These are phyloP conservation scores for Pseudomyrmex pallidus DNA, from an alignment of 1,140 invertebrate species.

Conservation along the genomic window DNA sequence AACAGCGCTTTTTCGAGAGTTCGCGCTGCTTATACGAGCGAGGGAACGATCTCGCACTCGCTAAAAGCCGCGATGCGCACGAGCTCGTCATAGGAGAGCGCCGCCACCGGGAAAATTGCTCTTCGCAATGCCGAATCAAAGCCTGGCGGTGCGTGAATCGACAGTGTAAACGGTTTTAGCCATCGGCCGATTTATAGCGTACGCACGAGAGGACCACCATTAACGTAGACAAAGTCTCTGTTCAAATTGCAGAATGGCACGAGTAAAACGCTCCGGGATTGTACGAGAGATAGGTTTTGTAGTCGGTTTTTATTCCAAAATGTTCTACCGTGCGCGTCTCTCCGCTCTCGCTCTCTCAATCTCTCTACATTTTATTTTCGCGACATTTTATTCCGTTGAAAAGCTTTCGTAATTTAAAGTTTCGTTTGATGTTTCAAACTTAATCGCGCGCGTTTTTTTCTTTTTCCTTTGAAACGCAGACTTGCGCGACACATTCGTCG, in stretches of 20 bases:
- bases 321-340: constrained; percentile 13
- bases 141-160: constrained; percentile 66
- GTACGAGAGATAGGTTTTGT: constrained; percentile 60
- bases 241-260: constrained; percentile 59
- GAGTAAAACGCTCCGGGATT: constrained; percentile 39
- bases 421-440: not conserved
- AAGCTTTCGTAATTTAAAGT: constrained; percentile 1
- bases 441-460: not conserved
- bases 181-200: constrained; percentile 64
- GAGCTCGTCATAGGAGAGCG: constrained; percentile 47
- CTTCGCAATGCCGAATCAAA: constrained; percentile 70
- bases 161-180: constrained; percentile 64
- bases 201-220: constrained; percentile 56
- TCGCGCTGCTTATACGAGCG: constrained; percentile 27
- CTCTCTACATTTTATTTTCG: constrained; percentile 22
- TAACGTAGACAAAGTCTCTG: constrained; percentile 63
- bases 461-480: not conserved
- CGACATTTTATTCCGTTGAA: constrained; percentile 21
- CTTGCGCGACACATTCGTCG: not conserved
- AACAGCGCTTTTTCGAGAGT: constrained; percentile 12
- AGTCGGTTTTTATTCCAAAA: constrained; percentile 38
- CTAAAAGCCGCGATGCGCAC: constrained; percentile 17
- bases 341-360: too few species aligned
- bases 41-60: not conserved
- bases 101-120: constrained; percentile 65